These are phyloP conservation scores for Eufriesea mexicana DNA, from an alignment of 1,140 invertebrate genomes.

Conservation along the genomic window DNA sequence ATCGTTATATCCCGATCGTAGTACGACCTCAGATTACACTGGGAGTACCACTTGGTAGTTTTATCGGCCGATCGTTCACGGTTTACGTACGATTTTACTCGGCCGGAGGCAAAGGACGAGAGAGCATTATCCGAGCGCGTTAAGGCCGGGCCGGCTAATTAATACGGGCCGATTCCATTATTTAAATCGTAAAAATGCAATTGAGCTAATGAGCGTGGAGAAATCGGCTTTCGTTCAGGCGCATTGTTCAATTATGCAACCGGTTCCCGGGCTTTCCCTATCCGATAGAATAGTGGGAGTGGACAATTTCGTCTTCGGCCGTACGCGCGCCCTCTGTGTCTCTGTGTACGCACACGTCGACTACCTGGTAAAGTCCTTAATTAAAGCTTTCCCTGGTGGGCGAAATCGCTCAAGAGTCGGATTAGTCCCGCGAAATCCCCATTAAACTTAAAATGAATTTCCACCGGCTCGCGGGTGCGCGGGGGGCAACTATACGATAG, in stretches of 20 bases:
- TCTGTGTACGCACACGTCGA: not conserved
- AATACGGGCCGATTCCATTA: slow-evolving; percentile 26
- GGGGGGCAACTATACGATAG: not conserved
- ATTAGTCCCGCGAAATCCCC: slow-evolving; percentile 62
- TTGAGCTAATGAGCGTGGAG: slow-evolving; percentile 23
- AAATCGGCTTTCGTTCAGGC: slow-evolving; percentile 16
- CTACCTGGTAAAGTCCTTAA: slow-evolving; percentile 56
- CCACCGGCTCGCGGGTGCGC: slow-evolving; percentile 29
- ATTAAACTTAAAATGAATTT: slow-evolving; percentile 69
- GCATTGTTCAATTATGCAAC: slow-evolving; percentile 36
- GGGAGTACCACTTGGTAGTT: not conserved
- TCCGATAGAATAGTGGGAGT: slow-evolving; percentile 25
- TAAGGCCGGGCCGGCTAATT: slow-evolving; percentile 10
- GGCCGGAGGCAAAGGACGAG: no score
- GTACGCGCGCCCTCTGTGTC: not conserved
- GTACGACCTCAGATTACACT: not conserved
- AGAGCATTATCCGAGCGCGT: not conserved
- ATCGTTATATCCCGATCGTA: not conserved
- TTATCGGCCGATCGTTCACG: not conserved
- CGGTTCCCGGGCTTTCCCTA: not conserved
- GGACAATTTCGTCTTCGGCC: slow-evolving; percentile 36
- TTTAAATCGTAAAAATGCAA: slow-evolving; percentile 26
- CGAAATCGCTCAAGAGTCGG: slow-evolving; percentile 66
- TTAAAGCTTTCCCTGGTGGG: slow-evolving; percentile 61
- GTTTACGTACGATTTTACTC: not conserved